A percentile compares a stretch with the other conserved stretches of the same genome.
Evolutionary conservation across 1,140 invertebrate genomes (phyloP).

Genomic region (Drosophila sp.): DNA sequence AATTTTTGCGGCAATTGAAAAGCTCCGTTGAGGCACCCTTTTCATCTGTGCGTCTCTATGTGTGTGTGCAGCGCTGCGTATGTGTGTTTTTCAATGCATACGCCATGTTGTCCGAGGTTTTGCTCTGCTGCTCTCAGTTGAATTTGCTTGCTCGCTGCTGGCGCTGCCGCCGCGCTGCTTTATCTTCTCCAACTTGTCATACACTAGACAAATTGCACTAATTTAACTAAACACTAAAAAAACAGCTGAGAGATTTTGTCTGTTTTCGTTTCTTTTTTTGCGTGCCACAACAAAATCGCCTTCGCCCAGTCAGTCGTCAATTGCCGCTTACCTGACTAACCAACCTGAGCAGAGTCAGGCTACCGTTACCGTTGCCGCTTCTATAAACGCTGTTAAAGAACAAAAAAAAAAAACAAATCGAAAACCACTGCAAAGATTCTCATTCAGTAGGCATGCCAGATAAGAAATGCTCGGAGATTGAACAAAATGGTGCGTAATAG

Average conservation of each 20-base stretch:
- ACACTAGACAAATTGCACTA: constrained; percentile 35
- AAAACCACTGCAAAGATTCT: not conserved
- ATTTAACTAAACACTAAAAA: constrained; percentile 32
- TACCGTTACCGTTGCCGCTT: not conserved
- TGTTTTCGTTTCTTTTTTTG: constrained; percentile 26
- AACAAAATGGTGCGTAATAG: constrained; percentile 65
- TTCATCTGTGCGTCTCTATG: constrained; percentile 18
- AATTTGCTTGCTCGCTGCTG: constrained; percentile 61
- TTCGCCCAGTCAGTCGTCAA: constrained; percentile 24
- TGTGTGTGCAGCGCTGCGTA: constrained; percentile 40
- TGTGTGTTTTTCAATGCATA: constrained; percentile 53
- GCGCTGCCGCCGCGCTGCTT: constrained; percentile 39
- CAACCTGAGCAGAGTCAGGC: constrained; percentile 10
- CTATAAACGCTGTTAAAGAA: not conserved
- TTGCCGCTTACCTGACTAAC: constrained; percentile 58
- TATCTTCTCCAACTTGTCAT: constrained; percentile 43
- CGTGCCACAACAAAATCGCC: constrained; percentile 32
- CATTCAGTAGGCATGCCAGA: constrained; percentile 55
- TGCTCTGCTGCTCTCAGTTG: constrained; percentile 48
- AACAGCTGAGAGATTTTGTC: constrained; percentile 38
- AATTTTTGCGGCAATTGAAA: constrained; percentile 24
- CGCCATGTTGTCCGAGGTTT: constrained; percentile 59
- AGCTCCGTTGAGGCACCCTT: constrained; percentile 21
- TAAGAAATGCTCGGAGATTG: constrained; percentile 57
- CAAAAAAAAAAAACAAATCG: not conserved